Base-by-base conservation (phyloP, 1,140 invertebrate genomes). In the Araneus ventricosus region DNA sequence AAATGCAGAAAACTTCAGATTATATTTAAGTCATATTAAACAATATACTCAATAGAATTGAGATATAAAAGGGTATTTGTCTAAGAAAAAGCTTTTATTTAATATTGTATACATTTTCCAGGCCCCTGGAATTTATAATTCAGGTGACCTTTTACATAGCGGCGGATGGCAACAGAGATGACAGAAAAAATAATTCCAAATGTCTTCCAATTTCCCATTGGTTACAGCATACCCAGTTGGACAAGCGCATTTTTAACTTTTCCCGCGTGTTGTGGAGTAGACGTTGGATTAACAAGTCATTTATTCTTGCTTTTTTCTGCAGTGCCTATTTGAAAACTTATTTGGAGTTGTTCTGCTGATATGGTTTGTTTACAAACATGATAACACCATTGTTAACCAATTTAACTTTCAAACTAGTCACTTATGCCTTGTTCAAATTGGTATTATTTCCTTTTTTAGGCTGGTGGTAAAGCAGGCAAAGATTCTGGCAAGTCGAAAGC, bases 401-500 rank as follows among this genome's bases (percentile, higher is more conserved):
- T 20, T 82, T 41, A 37, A 82, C 8, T 41, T 34, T 4, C 14
- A 30, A 75, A 30, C 10, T 52, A 52, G 10, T 17, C 17, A 6
- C 4, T 87, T 52, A n/a, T 61, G n/a, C 8, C 10, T 22, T 63
- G 61, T 61, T 87, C 57, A 5, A 34, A 7, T 87, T n/a, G 17
- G 14, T 6, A 61, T 70, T 90, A 39, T 80, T 6, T 86, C 1
- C 41, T 63, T 91, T 27, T 22, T 79, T 94, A 96, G 99, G 98
- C 99, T 97, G 99, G 99, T 95, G 99, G 99, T 95, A 99, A 99
- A 98, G 99, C 99, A 96, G 99, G 99, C 95, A 99, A 99, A 97
- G 99, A 99, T 97, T 99, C 99, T 85, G 99, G 99, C 95, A 99
- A 99, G 97, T 98, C 99, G n/a, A 99, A 99, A 96, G 98, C 98